A percentile compares a stretch with the other conserved stretches of the same genome.
Evolutionary conservation across 2,888 invertebrate species (phyloP).

Genomic region (Sialis fuliginosa): DNA sequence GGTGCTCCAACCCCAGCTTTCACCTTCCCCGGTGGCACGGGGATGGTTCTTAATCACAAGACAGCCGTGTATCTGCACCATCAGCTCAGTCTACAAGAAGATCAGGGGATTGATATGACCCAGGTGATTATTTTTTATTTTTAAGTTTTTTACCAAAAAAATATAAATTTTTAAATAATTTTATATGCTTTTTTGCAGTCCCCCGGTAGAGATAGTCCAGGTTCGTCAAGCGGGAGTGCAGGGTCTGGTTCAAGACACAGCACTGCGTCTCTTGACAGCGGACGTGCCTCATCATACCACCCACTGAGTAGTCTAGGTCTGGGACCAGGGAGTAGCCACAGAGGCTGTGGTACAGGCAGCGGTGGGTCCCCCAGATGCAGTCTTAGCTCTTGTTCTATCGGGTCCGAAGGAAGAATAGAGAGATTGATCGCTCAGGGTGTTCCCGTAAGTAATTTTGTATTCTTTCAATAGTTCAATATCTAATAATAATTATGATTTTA

Average conservation of each 20-base stretch:
- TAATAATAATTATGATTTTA: conserved; percentile 20
- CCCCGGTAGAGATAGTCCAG: conserved; percentile 85
- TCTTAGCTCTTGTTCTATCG: conserved; percentile 61
- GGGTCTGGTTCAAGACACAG: conserved; percentile 80
- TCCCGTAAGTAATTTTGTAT: conserved; percentile 32
- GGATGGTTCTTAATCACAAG: conserved; percentile 53
- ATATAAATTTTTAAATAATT: neutral
- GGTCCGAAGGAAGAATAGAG: conserved; percentile 54
- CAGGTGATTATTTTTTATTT: conserved; percentile 32
- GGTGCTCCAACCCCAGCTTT: conserved; percentile 43
- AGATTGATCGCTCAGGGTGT: conserved; percentile 54
- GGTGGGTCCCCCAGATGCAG: conserved; percentile 45
- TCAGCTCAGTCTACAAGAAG: conserved; percentile 66
- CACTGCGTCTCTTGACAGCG: conserved; percentile 77
- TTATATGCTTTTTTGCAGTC: conserved; percentile 34
- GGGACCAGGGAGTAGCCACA: conserved; percentile 21
- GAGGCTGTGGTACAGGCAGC: conserved; percentile 30
- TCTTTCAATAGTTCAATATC: neutral
- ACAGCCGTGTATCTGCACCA: conserved; percentile 67
- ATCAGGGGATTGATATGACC: conserved; percentile 77
- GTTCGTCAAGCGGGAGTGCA: conserved; percentile 71
- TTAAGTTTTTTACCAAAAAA: neutral
- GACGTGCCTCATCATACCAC: conserved; percentile 71
- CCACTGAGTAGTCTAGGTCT: conserved; percentile 28
- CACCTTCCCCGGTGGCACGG: conserved; percentile 50